Conservation (phyloP, 2,113 vertebrate species). For the Scophthalmus maximus region DNA sequence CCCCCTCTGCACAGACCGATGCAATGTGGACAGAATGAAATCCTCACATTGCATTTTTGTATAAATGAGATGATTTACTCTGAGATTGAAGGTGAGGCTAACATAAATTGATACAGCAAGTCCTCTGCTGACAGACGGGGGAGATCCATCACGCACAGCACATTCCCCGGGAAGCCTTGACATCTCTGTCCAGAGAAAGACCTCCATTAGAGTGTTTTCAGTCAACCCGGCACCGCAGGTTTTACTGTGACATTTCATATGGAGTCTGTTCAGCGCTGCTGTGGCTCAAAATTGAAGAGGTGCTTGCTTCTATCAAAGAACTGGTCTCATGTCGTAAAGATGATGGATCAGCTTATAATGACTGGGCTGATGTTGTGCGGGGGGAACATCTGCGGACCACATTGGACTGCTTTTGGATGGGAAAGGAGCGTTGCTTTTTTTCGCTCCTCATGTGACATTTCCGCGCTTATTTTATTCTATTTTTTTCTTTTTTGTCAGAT, state of each 20-base stretch:
- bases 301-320: slow-evolving; percentile 74
- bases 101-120: slow-evolving; percentile 43
- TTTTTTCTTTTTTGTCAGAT: slow-evolving; percentile 84
- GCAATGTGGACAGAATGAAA: slow-evolving; percentile 28
- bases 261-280: slow-evolving; percentile 73
- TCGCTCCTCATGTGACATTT: slow-evolving; percentile 38
- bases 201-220: slow-evolving; percentile 60
- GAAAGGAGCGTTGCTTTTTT: slow-evolving; percentile 21
- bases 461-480: slow-evolving; percentile 23
- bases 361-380: slow-evolving; percentile 71
- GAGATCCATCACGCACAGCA: slow-evolving; percentile 45
- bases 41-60: slow-evolving; percentile 52
- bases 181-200: slow-evolving; percentile 58
- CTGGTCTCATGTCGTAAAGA: slow-evolving; percentile 76
- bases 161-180: slow-evolving; percentile 42
- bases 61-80: slow-evolving; percentile 45
- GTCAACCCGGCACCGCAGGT: slow-evolving; percentile 66
- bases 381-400: slow-evolving; percentile 77
- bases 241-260: slow-evolving; percentile 72
- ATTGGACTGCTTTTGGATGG: slow-evolving; percentile 49
- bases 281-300: slow-evolving; percentile 70
- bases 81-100: slow-evolving; percentile 45
- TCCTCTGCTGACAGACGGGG: slow-evolving; percentile 52
- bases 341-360: slow-evolving; percentile 79
- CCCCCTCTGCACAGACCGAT: slow-evolving; percentile 22